Evolutionary conservation across 1,140 invertebrate species (phyloP).

Genomic region (Diuraphis noxia): DNA sequence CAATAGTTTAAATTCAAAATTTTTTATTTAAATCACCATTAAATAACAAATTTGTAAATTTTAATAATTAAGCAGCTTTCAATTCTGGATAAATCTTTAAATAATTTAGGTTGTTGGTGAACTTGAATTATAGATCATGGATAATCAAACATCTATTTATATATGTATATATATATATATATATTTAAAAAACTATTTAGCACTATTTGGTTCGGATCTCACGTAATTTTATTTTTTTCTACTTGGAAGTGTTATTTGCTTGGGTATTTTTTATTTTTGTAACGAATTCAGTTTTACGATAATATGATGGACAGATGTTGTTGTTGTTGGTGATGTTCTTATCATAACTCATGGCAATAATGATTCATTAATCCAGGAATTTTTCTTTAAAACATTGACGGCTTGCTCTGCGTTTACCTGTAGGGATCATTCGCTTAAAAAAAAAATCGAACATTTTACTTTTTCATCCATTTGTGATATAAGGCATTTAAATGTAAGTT

Average conservation of each 20-base stretch:
- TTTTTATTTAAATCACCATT: no score
- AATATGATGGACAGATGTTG: no score
- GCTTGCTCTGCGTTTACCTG: not conserved
- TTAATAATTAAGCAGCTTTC: not conserved
- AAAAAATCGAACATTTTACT: not conserved
- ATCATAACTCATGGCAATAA: not conserved
- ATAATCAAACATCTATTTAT: not conserved
- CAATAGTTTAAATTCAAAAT: no score
- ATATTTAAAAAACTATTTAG: not conserved
- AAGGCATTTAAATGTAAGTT: not conserved
- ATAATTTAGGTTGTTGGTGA: not conserved
- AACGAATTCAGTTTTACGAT: not conserved
- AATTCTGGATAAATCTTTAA: not conserved
- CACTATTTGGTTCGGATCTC: not conserved
- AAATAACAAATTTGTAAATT: no score
- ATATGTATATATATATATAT: no score
- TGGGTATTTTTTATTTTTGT: not conserved
- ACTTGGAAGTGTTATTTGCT: not conserved
- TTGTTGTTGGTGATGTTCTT: not conserved
- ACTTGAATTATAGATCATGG: not conserved
- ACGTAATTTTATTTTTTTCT: not conserved
- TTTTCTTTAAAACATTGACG: not conserved
- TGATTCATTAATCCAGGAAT: not conserved
- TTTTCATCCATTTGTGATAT: not conserved
- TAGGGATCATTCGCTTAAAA: not conserved